Percentiles rank a stretch among this genome's conserved stretches.
phyloP scores from a whole-genome alignment of 92 coral and sea anemone genomes.

The Porites divaricata region DNA sequence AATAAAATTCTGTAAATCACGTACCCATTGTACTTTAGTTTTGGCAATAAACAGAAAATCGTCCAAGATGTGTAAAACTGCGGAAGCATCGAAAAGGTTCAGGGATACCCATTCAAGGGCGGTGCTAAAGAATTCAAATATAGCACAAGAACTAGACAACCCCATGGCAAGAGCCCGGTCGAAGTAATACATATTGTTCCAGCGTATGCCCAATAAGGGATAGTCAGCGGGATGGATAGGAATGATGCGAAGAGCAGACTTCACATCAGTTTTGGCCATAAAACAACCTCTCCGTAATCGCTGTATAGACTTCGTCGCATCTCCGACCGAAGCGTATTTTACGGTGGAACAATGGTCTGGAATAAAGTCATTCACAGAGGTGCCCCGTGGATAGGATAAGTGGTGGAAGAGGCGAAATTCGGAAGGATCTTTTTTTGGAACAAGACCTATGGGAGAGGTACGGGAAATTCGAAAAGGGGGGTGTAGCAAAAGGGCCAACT shows the following conservation, averaged over 20 bases:
- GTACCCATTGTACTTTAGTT: background rate
- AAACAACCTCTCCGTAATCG: conserved; percentile 45
- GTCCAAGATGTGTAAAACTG: conserved; percentile 43
- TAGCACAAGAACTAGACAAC: conserved; percentile 8
- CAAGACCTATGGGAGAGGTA: no score
- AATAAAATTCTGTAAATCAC: conserved; percentile 28
- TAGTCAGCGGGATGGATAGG: conserved; percentile 44
- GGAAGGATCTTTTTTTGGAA: no score
- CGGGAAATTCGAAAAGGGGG: no score
- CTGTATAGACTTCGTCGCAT: conserved; percentile 33
- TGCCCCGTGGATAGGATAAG: no score
- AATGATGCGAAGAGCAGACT: conserved; percentile 45
- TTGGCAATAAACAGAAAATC: conserved; percentile 44
- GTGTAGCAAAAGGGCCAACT: no score
- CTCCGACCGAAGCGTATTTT: conserved; percentile 50
- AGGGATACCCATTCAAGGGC: conserved; percentile 54
- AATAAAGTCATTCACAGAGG: conserved; percentile 54
- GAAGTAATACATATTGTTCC: conserved; percentile 27
- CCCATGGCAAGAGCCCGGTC: conserved; percentile 49
- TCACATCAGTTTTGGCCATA: background rate
- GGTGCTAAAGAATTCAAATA: conserved; percentile 33
- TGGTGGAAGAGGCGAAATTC: no score
- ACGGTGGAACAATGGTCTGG: conserved; percentile 29
- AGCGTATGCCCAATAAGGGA: conserved; percentile 42
- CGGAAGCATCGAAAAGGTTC: background rate